These are phyloP conservation scores for Heliconius himera DNA, from an alignment of 1,140 invertebrate genomes.

Conservation along the genomic window DNA sequence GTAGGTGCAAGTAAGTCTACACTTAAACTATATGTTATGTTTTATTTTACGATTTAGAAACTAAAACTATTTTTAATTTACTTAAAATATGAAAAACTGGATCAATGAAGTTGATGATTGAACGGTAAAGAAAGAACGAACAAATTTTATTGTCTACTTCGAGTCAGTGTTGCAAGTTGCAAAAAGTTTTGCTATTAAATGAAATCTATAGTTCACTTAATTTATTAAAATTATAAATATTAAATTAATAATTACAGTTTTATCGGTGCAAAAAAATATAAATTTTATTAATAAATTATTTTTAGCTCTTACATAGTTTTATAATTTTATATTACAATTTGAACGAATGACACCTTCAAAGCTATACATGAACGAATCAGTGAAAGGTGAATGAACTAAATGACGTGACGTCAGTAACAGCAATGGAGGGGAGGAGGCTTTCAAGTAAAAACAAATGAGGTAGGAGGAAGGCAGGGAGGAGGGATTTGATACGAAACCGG, in stretches of 20 bases:
- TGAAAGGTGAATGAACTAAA: slow-evolving; percentile 41
- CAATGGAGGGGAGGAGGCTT: slow-evolving; percentile 62
- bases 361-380: neutral
- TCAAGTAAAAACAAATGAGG: slow-evolving; percentile 50
- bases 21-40: slow-evolving; percentile 44
- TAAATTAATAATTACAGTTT: neutral
- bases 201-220: neutral
- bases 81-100: slow-evolving; percentile 57
- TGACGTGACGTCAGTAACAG: slow-evolving; percentile 12
- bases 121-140: slow-evolving; percentile 59
- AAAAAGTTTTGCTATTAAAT: slow-evolving; percentile 18
- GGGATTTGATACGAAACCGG: slow-evolving; percentile 70
- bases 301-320: neutral
- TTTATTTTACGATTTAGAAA: slow-evolving; percentile 35
- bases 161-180: slow-evolving; percentile 43
- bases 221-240: neutral
- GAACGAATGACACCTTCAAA: neutral
- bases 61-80: slow-evolving; percentile 47
- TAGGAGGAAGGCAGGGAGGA: slow-evolving; percentile 62
- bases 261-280: no score
- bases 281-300: no score
- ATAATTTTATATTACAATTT: neutral
- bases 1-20: slow-evolving; percentile 34
- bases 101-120: slow-evolving; percentile 71
- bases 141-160: slow-evolving; percentile 35